Conservation (phyloP, 2,797 vertebrate genomes). For the Columba guinea region DNA sequence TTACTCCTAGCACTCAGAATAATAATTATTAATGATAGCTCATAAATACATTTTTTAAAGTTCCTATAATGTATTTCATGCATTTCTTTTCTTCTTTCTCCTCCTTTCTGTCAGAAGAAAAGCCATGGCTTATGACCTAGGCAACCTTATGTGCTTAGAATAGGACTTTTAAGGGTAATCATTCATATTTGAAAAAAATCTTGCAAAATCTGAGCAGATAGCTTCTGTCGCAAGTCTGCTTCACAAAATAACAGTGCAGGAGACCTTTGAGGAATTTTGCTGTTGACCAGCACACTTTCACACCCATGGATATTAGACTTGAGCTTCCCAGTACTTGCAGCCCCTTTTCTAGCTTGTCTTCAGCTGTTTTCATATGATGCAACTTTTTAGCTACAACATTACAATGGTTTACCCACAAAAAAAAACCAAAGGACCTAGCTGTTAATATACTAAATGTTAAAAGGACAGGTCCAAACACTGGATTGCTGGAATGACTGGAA, state of each 20-base stretch:
- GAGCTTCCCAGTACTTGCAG: not conserved
- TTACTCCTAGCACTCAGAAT: not conserved
- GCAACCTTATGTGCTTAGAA: not conserved
- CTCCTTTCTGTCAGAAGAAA: not conserved
- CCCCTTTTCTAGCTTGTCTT: not conserved
- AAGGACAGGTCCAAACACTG: not conserved
- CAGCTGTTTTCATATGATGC: not conserved
- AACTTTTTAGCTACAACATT: not conserved
- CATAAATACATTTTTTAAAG: not conserved
- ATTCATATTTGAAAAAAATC: not conserved
- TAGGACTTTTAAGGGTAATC: slow-evolving; percentile 9
- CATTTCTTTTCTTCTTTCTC: slow-evolving; percentile 3
- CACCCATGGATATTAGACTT: not conserved
- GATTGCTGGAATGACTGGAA: not conserved
- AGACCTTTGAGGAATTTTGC: not conserved
- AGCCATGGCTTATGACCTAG: not conserved
- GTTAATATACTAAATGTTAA: not conserved
- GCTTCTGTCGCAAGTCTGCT: not conserved
- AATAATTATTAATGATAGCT: not conserved
- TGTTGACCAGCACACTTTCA: not conserved
- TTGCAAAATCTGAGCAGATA: not conserved
- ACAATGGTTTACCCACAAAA: not conserved
- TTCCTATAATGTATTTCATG: not conserved
- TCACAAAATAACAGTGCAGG: not conserved
- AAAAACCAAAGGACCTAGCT: not conserved